Base-by-base conservation (phyloP, 2,113 vertebrate species). In the Salvelinus namaycush region DNA sequence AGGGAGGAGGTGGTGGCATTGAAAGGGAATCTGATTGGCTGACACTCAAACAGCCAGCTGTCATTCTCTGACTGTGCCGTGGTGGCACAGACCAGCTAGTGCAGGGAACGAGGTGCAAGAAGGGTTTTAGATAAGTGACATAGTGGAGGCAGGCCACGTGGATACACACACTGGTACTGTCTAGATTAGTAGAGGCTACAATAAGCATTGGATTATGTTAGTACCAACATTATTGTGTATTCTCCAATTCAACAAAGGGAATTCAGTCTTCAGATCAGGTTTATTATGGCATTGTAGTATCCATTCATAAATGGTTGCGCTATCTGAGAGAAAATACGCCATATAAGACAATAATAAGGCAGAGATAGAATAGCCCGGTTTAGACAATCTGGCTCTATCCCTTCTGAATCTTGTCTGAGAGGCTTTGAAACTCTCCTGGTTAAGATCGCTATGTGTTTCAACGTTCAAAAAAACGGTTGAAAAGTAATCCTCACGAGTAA, bases 1-100 rank as follows among this genome's bases (percentile, higher is more conserved):
- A 90, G 80, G 86, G 83, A 87, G 88, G 87, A 87, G 87, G 84
- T 88, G 87, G 84, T 88, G 87, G 88, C 85, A 88, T 83, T 89
- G 88, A 90, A 88, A 86, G 77, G 84, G 72, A 78, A 79, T 85
- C 82, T 85, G 89, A 91, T 88, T 84, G 83, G 84, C 86, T 89
- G 90, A 89, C 89, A 90, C 84, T 86, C 82, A 81, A 86, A 90
- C 81, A 86, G 85, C 86, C 83, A 81, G 85, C 83, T 90, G 87
- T 89, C 88, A 84, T 78, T 67, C 81, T 77, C 82, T 77, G 84
- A 82, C 78, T 80, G 84, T 70, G 87, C 84, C 85, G 0, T 51
- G 49, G 49, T 54, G 39, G 39, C 9, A 44, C 9, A 44, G 39
- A 71, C 77, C n/a, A 66, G 2, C 13, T 14, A 20, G 54, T 1